Evolutionary conservation across 2,113 vertebrate genomes (phyloP).

Genomic region (Erythrolamprus reginae): DNA sequence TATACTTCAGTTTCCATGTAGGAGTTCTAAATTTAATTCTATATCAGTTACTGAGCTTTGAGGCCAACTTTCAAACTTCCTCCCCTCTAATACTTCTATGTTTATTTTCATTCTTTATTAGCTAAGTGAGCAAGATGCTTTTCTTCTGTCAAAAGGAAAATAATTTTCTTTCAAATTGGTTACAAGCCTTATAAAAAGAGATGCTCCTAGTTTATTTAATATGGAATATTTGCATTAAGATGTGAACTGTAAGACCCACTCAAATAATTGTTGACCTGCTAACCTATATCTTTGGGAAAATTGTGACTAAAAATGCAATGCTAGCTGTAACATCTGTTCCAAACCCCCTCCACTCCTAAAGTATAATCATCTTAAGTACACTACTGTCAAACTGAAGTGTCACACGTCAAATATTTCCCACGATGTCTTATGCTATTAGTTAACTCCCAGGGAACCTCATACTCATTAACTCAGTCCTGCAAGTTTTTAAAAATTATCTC

Average conservation of each 20-base stretch:
- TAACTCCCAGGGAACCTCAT: constrained; percentile 45
- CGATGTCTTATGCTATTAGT: constrained; percentile 52
- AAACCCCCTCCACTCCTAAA: constrained; percentile 30
- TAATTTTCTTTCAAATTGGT: background rate
- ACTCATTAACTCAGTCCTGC: constrained; percentile 21
- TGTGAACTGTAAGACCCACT: constrained; percentile 52
- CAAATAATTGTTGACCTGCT: constrained; percentile 76
- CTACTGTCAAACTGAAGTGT: constrained; percentile 52
- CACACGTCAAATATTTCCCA: constrained; percentile 60
- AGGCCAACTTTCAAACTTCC: background rate
- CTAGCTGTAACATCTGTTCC: constrained; percentile 53
- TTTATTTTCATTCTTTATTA: background rate
- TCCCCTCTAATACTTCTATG: background rate
- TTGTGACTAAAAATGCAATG: constrained; percentile 59
- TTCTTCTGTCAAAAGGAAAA: background rate
- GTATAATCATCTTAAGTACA: constrained; percentile 60
- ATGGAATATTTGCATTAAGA: background rate
- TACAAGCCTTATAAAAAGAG: background rate
- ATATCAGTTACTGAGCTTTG: background rate
- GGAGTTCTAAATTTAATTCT: background rate
- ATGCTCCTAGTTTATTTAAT: background rate
- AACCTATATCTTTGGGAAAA: constrained; percentile 58
- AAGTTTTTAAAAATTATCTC: constrained; percentile 58
- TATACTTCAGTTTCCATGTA: background rate
- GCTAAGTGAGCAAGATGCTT: background rate